Base-by-base conservation (phyloP, 2,888 invertebrate genomes). In the Plemyria rubiginata region DNA sequence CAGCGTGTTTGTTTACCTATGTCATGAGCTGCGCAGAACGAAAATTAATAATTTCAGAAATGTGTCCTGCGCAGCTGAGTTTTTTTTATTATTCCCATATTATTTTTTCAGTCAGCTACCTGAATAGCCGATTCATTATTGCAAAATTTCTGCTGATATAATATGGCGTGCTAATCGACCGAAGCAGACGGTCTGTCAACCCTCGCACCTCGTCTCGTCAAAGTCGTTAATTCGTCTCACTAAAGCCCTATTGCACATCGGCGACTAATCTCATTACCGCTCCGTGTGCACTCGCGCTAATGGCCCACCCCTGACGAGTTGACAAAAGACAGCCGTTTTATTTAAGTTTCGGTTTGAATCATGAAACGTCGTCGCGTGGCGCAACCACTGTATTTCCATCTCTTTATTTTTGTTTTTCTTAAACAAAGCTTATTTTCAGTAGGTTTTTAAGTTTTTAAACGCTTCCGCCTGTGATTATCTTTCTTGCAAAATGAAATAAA, bases 201-300 rank as follows among this genome's bases (percentile, higher is more conserved):
- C 73, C 65, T 64, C 71, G 71, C 69, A 13, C 9, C 32, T 32
- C 63, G 50, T 58, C 67, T 61, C 64, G 67, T 64, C 67, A 61
- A 63, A 68, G 72, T 70, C 75, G 77, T 74, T 80, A 81, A 82
- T 81, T 79, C 74, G 73, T 64, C 76, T 73, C 74, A 77, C 73
- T 72, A 71, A 73, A 72, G 70, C 76, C 73, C 77, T 72, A 60
- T 73, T 76, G 78, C 79, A 77, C 78, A 76, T 73, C 68, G 73
- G 70, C 76, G 68, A 63, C 79, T 84, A 81, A 82, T 82, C 83
- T 79, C 79, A 81, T 83, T 84, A 83, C 70, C 71, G 73, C 67
- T 11, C 72, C 62, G 75, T 73, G 78, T 74, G 77, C 77, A 78
- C 77, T 79, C 80, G 77, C 80, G 75, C 73, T 77, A 81, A 82